phyloP scores from a whole-genome alignment of 1,140 invertebrate species.

The Cepaea nemoralis region DNA sequence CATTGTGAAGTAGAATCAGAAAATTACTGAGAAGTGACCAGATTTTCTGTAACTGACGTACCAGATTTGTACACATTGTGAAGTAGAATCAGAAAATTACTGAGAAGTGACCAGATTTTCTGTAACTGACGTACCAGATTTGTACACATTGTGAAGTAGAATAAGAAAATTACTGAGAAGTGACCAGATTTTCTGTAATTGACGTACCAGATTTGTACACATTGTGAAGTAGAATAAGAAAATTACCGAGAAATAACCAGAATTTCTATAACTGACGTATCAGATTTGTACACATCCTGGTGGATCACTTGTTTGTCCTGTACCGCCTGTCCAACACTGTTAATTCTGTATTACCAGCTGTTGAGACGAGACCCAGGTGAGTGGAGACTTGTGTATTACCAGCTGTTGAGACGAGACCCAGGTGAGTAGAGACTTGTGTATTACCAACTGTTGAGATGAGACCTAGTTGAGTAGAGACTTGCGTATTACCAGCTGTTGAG shows the following conservation, averaged over 20 bases:
- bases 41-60: too few species aligned
- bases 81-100: too few species aligned
- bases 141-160: too few species aligned
- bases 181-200: too few species aligned
- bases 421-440: constrained; percentile 32
- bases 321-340: not conserved
- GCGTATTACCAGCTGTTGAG: constrained; percentile 5
- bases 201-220: too few species aligned
- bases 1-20: too few species aligned
- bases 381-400: constrained; percentile 15
- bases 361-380: constrained; percentile 34
- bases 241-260: not conserved
- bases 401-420: constrained; percentile 23
- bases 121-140: too few species aligned
- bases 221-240: not conserved
- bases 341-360: constrained; percentile 3
- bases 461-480: constrained; percentile 37
- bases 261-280: not conserved
- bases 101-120: too few species aligned
- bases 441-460: constrained; percentile 11
- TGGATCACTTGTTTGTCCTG: constrained; percentile 29
- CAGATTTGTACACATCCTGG: constrained; percentile 2
- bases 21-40: too few species aligned
- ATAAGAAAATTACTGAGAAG: too few species aligned
- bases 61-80: too few species aligned